phyloP scores from a whole-genome alignment of 2,888 invertebrate genomes.

The Macrophya annulata region DNA sequence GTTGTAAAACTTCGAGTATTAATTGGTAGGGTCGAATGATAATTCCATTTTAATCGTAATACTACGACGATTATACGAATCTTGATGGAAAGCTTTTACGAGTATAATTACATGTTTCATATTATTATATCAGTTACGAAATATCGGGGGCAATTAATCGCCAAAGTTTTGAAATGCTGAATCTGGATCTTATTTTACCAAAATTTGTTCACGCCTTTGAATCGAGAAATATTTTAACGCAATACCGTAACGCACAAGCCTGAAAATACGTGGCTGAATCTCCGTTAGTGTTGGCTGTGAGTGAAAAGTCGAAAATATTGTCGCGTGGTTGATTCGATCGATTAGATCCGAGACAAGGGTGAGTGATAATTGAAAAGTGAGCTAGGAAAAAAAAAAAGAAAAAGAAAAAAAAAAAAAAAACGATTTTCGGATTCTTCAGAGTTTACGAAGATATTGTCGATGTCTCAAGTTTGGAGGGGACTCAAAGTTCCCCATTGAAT shows the following conservation, averaged over 20 bases:
- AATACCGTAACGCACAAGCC: too few species aligned
- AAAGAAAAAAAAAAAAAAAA: not conserved
- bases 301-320: not conserved
- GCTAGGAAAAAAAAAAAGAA: not conserved
- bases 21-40: not conserved
- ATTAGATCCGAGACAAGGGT: not conserved
- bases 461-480: conserved; percentile 18
- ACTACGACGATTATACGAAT: not conserved
- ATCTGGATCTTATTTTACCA: not conserved
- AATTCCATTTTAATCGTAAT: not conserved
- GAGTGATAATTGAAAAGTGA: not conserved
- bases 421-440: conserved; percentile 32
- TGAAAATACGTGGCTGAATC: not conserved
- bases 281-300: not conserved
- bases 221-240: too few species aligned
- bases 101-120: too few species aligned
- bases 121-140: too few species aligned
- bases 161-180: not conserved
- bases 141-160: too few species aligned
- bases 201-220: not conserved
- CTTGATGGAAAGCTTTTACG: not conserved
- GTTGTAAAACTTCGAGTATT: conserved; percentile 13
- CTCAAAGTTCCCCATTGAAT: conserved; percentile 27
- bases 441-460: conserved; percentile 29
- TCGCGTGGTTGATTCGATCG: not conserved